Conservation (phyloP, 2,797 vertebrate species). For the Aplochiton taeniatus region DNA sequence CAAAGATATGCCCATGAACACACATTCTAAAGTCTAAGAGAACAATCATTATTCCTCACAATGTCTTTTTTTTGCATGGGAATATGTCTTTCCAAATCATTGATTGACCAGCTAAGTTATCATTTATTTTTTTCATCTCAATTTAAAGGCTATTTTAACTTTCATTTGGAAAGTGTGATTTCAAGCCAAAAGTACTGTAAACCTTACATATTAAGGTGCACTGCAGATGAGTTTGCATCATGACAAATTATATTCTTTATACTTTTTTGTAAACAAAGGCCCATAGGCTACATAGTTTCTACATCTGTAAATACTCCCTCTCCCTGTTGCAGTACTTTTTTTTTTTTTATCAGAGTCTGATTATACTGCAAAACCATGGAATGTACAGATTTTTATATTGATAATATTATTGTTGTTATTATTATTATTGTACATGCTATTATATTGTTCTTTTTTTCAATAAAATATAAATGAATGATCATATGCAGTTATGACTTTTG, state of each 20-base stretch:
- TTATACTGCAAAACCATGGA: conserved; percentile 96
- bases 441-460: conserved; percentile 98
- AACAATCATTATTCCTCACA: not conserved
- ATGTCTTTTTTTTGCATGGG: conserved; percentile 18
- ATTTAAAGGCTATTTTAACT: conserved; percentile 36
- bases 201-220: conserved; percentile 66
- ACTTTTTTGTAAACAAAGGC: conserved; percentile 66
- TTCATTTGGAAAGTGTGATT: conserved; percentile 61
- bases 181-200: conserved; percentile 80
- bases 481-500: conserved; percentile 28
- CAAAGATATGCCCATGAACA: too few relatives aligned
- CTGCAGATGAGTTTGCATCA: conserved; percentile 62
- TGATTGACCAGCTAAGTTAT: conserved; percentile 23
- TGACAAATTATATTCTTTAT: conserved; percentile 64
- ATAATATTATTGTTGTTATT: conserved; percentile 81
- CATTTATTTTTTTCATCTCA: conserved; percentile 46
- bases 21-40: too few relatives aligned
- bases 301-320: conserved; percentile 76
- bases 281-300: conserved; percentile 55
- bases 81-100: conserved; percentile 16
- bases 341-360: conserved; percentile 91
- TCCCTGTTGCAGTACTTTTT: conserved; percentile 81
- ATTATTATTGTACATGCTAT: conserved; percentile 89
- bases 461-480: conserved; percentile 81
- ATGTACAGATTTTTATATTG: conserved; percentile 98